Evolutionary conservation across 1,140 invertebrate species (phyloP).

Genomic region (Halesus radiatus): DNA sequence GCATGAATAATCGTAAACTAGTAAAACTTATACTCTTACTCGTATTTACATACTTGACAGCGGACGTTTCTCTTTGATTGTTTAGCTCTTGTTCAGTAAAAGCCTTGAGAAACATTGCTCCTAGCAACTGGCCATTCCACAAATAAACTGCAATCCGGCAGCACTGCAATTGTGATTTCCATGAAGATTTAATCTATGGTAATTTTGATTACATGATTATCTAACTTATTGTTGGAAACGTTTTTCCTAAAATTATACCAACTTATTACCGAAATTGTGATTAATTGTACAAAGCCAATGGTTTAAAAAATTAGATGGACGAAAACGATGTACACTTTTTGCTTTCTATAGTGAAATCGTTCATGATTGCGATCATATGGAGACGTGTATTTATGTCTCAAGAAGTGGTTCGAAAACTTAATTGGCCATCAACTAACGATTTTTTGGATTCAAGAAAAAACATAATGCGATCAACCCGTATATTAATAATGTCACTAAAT

Average conservation of each 20-base stretch:
- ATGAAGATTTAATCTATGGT: neutral
- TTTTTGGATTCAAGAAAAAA: no score
- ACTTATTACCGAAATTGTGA: neutral
- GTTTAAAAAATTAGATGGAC: neutral
- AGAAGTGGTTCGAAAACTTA: no score
- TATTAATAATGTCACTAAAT: no score
- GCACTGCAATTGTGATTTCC: neutral
- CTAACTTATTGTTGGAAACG: neutral
- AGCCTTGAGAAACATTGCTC: conserved; percentile 15
- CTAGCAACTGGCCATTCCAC: neutral
- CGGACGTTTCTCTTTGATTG: conserved; percentile 14
- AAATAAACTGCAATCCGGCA: conserved; percentile 7
- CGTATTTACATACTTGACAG: neutral
- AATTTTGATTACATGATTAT: conserved; percentile 13
- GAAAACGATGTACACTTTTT: no score
- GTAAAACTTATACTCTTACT: conserved; percentile 5
- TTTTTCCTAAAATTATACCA: neutral
- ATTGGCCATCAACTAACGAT: no score
- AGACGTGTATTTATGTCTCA: no score
- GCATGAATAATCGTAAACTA: neutral
- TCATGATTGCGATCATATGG: no score
- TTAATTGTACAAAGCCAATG: conserved; percentile 3
- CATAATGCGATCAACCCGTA: no score
- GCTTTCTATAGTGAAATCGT: no score
- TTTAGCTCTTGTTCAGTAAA: conserved; percentile 8